phyloP scores from a whole-genome alignment of 2,113 vertebrate species.

The Boleophthalmus pectinirostris region DNA sequence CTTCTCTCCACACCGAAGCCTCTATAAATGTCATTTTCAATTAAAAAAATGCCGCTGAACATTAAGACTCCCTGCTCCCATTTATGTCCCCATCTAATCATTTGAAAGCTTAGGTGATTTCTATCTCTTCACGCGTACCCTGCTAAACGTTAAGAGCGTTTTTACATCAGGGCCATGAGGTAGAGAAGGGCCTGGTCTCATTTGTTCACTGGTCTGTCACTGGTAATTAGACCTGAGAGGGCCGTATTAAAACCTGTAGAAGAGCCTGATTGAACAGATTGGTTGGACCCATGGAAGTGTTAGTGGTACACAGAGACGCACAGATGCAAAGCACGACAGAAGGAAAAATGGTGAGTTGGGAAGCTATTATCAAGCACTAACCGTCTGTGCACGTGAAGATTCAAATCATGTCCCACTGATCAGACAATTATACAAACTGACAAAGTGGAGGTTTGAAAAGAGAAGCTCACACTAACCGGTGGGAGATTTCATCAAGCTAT shows the following conservation, averaged over 20 bases:
- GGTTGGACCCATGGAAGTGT: conserved; percentile 46
- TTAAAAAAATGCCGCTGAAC: conserved; percentile 44
- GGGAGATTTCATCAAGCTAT: conserved; percentile 48
- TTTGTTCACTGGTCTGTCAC: conserved; percentile 58
- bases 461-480: conserved; percentile 49
- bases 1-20: conserved; percentile 19
- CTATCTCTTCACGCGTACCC: conserved; percentile 38
- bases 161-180: conserved; percentile 44
- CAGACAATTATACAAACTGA: conserved; percentile 62
- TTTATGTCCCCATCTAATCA: conserved; percentile 42
- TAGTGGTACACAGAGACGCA: conserved; percentile 15
- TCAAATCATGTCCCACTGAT: conserved; percentile 49
- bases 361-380: conserved; percentile 51
- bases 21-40: conserved; percentile 45
- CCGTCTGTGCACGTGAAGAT: conserved; percentile 53
- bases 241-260: conserved; percentile 45
- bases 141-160: conserved; percentile 47
- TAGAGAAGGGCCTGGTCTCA: conserved; percentile 42
- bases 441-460: conserved; percentile 45
- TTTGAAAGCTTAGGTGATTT: conserved; percentile 32
- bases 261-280: conserved; percentile 57
- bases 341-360: conserved; percentile 26
- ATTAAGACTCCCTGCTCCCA: conserved; percentile 34
- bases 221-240: conserved; percentile 67
- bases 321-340: conserved; percentile 30